phyloP scores from a whole-genome alignment of 1,140 invertebrate species.

The Polypedilum vanderplanki region DNA sequence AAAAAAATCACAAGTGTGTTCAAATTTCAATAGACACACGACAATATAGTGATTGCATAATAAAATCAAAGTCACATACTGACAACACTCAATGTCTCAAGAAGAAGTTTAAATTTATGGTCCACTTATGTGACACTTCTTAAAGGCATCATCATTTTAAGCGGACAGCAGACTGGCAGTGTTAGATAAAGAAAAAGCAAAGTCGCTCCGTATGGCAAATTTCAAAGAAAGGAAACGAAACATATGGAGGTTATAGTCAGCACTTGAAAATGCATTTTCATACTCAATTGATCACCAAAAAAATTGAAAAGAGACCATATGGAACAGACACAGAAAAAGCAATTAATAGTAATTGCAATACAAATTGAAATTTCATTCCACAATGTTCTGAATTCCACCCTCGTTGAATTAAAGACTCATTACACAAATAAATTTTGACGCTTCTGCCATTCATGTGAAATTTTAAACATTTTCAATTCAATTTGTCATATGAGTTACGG shows the following conservation, averaged over 20 bases:
- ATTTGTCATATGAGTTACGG: too few species aligned
- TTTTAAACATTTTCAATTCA: too few species aligned
- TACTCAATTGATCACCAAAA: slow-evolving; percentile 27
- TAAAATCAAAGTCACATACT: not conserved
- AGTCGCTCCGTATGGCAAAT: not conserved
- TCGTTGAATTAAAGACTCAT: not conserved
- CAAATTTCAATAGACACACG: not conserved
- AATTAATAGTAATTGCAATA: not conserved
- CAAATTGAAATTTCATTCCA: not conserved
- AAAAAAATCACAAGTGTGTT: not conserved
- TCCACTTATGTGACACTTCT: not conserved
- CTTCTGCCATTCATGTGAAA: not conserved
- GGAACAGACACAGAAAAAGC: not conserved
- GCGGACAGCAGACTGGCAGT: not conserved
- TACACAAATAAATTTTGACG: not conserved
- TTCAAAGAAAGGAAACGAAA: slow-evolving; percentile 11
- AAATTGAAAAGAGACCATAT: slow-evolving; percentile 15
- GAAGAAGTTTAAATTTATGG: not conserved
- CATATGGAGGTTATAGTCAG: slow-evolving; percentile 15
- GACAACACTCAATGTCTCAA: not conserved
- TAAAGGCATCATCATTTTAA: not conserved
- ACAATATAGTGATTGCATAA: not conserved
- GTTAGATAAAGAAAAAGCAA: not conserved
- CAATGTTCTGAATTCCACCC: not conserved
- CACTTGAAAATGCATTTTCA: slow-evolving; percentile 2